phyloP scores from a whole-genome alignment of 1,140 invertebrate species.

The Cepaea nemoralis region DNA sequence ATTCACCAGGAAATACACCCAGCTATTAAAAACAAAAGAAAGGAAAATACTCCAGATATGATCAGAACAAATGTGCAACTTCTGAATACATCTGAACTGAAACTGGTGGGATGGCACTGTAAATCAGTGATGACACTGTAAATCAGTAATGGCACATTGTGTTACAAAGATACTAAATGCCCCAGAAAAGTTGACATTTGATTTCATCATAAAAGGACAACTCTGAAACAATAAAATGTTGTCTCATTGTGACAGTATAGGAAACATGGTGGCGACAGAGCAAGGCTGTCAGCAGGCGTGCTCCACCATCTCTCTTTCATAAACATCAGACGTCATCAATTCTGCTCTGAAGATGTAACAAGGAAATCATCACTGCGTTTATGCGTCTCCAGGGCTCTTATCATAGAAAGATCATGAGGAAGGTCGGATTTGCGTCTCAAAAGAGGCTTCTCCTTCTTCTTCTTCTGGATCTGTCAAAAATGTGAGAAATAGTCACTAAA shows the following conservation, averaged over 20 bases:
- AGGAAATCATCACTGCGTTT: slow-evolving; percentile 82
- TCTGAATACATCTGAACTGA: background rate
- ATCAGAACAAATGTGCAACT: background rate
- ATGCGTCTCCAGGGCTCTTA: slow-evolving; percentile 90
- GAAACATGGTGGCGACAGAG: background rate
- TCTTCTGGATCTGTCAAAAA: slow-evolving; percentile 62
- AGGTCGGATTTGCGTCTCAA: slow-evolving; percentile 93
- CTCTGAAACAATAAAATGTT: too few species aligned
- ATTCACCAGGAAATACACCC: background rate
- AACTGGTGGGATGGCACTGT: background rate
- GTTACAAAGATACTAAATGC: background rate
- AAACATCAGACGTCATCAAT: slow-evolving; percentile 17
- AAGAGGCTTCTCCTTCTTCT: slow-evolving; percentile 85
- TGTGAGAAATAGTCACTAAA: too few species aligned
- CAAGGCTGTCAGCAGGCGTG: background rate
- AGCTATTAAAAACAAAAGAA: background rate
- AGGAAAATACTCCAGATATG: background rate
- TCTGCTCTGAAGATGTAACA: slow-evolving; percentile 54
- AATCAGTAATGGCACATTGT: background rate
- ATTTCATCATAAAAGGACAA: background rate
- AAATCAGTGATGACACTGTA: background rate
- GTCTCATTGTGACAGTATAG: background rate
- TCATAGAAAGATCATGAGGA: slow-evolving; percentile 89
- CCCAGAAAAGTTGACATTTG: background rate
- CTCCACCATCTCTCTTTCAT: background rate